Conservation (phyloP, 2,888 invertebrate genomes). For the Nomada ferruginata region DNA sequence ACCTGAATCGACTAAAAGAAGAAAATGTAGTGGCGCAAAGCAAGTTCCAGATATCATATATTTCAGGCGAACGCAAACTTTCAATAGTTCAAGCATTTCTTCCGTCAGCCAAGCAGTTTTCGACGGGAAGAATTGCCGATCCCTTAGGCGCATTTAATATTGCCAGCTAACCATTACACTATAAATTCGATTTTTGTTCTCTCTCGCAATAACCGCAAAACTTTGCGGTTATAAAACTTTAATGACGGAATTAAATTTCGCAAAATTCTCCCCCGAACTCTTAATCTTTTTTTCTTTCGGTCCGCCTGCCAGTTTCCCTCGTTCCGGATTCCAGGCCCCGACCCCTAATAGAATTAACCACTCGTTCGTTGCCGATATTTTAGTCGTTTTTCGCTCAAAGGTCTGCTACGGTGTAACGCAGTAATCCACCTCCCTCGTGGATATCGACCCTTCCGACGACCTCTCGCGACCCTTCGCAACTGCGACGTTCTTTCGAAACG, state of each 20-base stretch:
- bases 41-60: neutral
- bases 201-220: constrained; percentile 16
- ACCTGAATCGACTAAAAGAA: too few species aligned
- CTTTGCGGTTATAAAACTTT: constrained; percentile 28
- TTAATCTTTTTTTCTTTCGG: too few species aligned
- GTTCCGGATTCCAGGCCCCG: neutral
- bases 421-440: neutral
- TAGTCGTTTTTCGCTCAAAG: neutral
- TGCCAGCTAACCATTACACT: neutral
- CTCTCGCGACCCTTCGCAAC: neutral
- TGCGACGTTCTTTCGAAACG: neutral
- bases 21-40: neutral
- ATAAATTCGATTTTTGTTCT: constrained; percentile 8
- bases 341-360: constrained; percentile 21
- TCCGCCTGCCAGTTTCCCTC: neutral
- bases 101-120: neutral
- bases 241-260: constrained; percentile 28
- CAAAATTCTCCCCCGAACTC: neutral
- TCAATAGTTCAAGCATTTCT: neutral
- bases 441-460: neutral
- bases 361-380: constrained; percentile 23
- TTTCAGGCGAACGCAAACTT: neutral
- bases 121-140: neutral
- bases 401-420: constrained; percentile 25
- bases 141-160: constrained; percentile 3